Evolutionary conservation across 2,113 vertebrate species (phyloP), one percentile per base, ranked within the genome.

Genomic region (Nannospalax galili): DNA sequence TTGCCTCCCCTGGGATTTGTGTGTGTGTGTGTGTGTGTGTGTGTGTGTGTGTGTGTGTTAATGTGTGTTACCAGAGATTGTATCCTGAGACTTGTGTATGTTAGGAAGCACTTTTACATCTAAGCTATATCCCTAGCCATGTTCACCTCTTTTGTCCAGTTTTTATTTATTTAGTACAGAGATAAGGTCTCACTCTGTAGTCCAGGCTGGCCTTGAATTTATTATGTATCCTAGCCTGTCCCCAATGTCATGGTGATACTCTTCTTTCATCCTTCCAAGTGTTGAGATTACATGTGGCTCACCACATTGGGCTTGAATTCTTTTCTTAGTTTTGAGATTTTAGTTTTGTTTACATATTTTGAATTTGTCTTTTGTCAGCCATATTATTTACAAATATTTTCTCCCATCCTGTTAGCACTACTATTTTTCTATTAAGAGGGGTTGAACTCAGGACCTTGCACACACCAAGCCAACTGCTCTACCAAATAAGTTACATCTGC

Each of bases 291-390:
- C 60, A 17, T 19, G 60, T 56, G 75, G 35, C 45, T 35, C 7
- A 52, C 48, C 73, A 75, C 85, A 89, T 75, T 85, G 93, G 17
- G 1, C 74, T 92, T 56, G 45, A 30, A 15, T 80, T 96, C 37
- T 93, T 95, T 93, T 62, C 20, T 88, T 95, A 88, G 70, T 32
- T 7, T 65, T 75, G 65, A 75, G 42, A 84, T 92, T 90, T 82
- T 8, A 91, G 40, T 12, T 2, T 80, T 87, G 16, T 81, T 92
- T 77, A 73, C 22, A 19, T 60, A 64, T 60, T 82, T 24, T 86
- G 30, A 35, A 81, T 73, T 73, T 16, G 58, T 84, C 14, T 3
- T 93, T 94, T 93, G 60, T 85, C 56, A 92, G 37, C n/a, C 60
- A 73, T 22, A 19, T 69, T 35, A 89, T 91, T 75, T 91, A 58